Percentiles rank a stretch among this genome's conserved stretches.
Conservation (phyloP, 2,797 vertebrate genomes). For the Syngnathus rostellatus region DNA sequence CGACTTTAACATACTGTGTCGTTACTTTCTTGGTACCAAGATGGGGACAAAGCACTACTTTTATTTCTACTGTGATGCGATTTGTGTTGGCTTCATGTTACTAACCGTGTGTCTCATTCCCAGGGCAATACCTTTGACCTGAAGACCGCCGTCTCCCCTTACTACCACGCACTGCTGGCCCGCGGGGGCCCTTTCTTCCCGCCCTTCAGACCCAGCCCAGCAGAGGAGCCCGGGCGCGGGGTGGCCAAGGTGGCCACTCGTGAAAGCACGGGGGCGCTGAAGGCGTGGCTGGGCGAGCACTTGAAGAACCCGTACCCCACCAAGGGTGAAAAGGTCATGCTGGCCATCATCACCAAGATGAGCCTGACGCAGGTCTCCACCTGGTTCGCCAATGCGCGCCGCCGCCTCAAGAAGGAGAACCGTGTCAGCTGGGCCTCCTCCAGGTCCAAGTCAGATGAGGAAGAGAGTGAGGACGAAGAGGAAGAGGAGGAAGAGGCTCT, state of each 20-base stretch:
- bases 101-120: neutral
- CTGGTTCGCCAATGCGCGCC: conserved; percentile 76
- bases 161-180: conserved; percentile 64
- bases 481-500: conserved; percentile 45
- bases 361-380: conserved; percentile 79
- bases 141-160: conserved; percentile 59
- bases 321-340: conserved; percentile 80
- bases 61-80: neutral
- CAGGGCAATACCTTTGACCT: conserved; percentile 67
- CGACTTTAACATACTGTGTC: too few species aligned
- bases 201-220: conserved; percentile 54
- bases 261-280: conserved; percentile 75
- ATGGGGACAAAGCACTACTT: neutral
- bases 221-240: conserved; percentile 60
- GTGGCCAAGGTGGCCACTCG: conserved; percentile 71
- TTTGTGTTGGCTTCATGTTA: neutral
- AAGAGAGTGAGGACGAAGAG: conserved; percentile 63
- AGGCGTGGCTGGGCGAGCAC: conserved; percentile 78
- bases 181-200: conserved; percentile 63
- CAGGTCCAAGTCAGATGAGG: conserved; percentile 71
- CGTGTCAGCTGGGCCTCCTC: conserved; percentile 73
- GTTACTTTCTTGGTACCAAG: too few species aligned
- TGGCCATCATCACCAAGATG: conserved; percentile 79
- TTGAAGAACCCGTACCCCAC: conserved; percentile 79
- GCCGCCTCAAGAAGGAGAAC: conserved; percentile 78